A percentile compares a stretch with the other conserved stretches of the same genome.
Evolutionary conservation across 2,888 invertebrate species (phyloP).

Genomic region (Aproaerema taeniolella): DNA sequence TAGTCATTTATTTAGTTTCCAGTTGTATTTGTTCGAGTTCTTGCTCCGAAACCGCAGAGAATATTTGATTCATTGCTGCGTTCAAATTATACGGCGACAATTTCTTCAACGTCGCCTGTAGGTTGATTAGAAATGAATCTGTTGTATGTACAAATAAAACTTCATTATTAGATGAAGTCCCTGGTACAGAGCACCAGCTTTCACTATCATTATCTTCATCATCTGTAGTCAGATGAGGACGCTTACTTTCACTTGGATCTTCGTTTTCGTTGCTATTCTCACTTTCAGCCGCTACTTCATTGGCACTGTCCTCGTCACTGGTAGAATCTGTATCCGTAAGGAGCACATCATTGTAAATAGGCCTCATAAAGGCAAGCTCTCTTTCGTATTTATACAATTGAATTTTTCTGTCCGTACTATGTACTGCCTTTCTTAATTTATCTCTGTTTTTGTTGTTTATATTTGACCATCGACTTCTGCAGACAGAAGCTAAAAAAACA

Average conservation of each 20-base stretch:
- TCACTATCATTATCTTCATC: slow-evolving; percentile 17
- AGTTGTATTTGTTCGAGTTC: slow-evolving; percentile 63
- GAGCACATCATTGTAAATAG: slow-evolving; percentile 52
- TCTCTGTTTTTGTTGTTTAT: slow-evolving; percentile 64
- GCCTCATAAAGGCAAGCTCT: slow-evolving; percentile 51
- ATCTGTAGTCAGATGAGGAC: no score
- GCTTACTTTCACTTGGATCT: slow-evolving; percentile 21
- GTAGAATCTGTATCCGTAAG: slow-evolving; percentile 17
- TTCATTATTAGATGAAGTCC: not conserved
- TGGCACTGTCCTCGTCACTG: slow-evolving; percentile 25
- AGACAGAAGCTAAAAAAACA: slow-evolving; percentile 57
- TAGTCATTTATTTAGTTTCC: no score
- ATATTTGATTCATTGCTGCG: slow-evolving; percentile 66
- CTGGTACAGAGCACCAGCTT: not conserved
- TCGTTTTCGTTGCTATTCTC: not conserved
- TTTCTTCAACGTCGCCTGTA: slow-evolving; percentile 58
- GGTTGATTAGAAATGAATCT: slow-evolving; percentile 58
- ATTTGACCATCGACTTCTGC: slow-evolving; percentile 67
- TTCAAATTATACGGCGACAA: slow-evolving; percentile 66
- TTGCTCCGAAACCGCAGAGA: slow-evolving; percentile 63
- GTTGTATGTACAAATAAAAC: slow-evolving; percentile 34
- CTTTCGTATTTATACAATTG: slow-evolving; percentile 58
- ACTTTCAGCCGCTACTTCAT: slow-evolving; percentile 12
- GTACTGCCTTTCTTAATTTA: slow-evolving; percentile 47
- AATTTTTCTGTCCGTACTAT: slow-evolving; percentile 27